Evolutionary conservation across 2,797 vertebrate genomes (phyloP), one percentile per base, ranked within the genome.

Genomic region (Chaetophractus vellerosus): DNA sequence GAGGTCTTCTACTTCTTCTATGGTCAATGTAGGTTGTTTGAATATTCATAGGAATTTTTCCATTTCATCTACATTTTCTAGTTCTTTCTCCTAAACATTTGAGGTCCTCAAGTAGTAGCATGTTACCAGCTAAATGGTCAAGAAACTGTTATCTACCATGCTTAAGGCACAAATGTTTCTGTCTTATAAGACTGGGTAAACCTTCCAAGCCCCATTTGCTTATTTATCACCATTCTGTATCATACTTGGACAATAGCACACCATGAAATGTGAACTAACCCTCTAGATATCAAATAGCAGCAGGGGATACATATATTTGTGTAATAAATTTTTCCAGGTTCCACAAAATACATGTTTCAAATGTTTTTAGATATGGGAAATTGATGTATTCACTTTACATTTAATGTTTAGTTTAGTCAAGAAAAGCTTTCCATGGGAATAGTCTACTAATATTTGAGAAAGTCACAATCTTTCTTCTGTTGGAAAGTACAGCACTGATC

Each of bases 211-310:
- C 57, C 68, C 11, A 95, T 96, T 91, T 94, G 94, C 85, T 82
- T 97, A 89, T 12, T 97, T 48, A 96, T 80, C 41, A 89, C 74
- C 74, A 87, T 74, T 78, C 6, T 98, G 18, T 55, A 81, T 94
- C 96, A 96, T 94, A 97, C 57, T 96, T 93, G 97, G 86, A 97
- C 96, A 91, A 95, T 78, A 97, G 96, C 96, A 97, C 93, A 96
- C 96, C 96, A 95, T 91, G 96, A 97, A 95, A 98, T 95, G 63
- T 88, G 92, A 98, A 96, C 94, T 95, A 97, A 97, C 94, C 94
- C 95, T 90, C 96, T 96, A 97, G 96, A 96, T 94, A 82, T 97
- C 96, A 98, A 93, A 97, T 86, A 97, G 96, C 87, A 96, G 26
- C 19, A 36, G 79, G 26, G 94, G 95, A 96, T 84, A 93, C 96